A percentile compares a stretch with the other conserved stretches of the same genome.
phyloP scores from a whole-genome alignment of 1,140 invertebrate species.

The Nasonia giraulti region DNA sequence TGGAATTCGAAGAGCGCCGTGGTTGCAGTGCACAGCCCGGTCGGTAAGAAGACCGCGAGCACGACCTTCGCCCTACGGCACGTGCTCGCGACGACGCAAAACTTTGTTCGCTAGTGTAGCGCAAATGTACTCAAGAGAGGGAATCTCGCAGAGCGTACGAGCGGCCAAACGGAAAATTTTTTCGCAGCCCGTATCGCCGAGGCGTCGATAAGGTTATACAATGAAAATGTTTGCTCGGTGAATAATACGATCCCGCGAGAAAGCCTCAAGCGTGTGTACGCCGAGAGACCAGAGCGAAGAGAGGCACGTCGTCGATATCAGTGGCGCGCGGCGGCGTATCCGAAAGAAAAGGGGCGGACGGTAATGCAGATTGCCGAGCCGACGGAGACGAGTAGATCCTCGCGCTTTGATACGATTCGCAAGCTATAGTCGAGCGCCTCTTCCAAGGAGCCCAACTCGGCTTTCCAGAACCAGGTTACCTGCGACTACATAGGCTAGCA shows the following conservation, averaged over 20 bases:
- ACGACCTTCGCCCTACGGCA: neutral
- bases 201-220: conserved; percentile 45
- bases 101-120: neutral
- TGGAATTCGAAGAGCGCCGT: conserved; percentile 8
- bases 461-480: conserved; percentile 37
- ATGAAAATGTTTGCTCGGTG: conserved; percentile 46
- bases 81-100: neutral
- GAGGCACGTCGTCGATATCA: conserved; percentile 53
- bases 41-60: conserved; percentile 40
- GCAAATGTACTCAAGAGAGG: too few species aligned
- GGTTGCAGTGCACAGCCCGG: conserved; percentile 7
- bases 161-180: conserved; percentile 6
- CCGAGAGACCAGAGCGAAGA: neutral
- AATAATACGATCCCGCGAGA: conserved; percentile 25
- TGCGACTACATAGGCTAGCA: neutral
- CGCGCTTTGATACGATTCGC: neutral
- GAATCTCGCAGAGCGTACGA: neutral
- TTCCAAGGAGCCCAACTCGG: neutral
- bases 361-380: conserved; percentile 64
- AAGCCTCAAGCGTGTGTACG: neutral
- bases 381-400: neutral
- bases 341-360: conserved; percentile 57
- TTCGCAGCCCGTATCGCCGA: neutral
- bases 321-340: conserved; percentile 15
- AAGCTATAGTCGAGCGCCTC: neutral